A percentile compares a stretch with the other conserved stretches of the same genome.
Conservation (phyloP, 2,113 vertebrate genomes). For the Rhipidura dahli region DNA sequence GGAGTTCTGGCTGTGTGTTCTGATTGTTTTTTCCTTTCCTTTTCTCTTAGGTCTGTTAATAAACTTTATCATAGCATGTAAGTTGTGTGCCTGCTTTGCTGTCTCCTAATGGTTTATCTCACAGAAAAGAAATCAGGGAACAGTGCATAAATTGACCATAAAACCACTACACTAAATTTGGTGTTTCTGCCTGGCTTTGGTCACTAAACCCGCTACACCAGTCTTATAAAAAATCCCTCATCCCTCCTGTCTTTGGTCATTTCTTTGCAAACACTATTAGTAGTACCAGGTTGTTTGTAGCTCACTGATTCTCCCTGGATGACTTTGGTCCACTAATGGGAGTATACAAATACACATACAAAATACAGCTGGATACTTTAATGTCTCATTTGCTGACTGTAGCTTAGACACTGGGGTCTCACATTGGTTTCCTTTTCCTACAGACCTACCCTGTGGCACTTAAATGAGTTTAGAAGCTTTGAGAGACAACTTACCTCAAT, state of each 20-base stretch:
- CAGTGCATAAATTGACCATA: no score
- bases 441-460: not conserved
- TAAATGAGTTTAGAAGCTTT: not conserved
- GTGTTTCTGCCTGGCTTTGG: no score
- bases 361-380: not conserved
- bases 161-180: no score
- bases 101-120: no score
- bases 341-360: not conserved
- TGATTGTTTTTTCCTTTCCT: no score
- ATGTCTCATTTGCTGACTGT: not conserved
- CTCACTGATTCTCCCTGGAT: not conserved
- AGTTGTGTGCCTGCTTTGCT: no score
- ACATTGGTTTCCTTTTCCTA: slow-evolving; percentile 7
- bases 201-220: no score
- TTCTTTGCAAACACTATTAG: not conserved
- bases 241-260: not conserved
- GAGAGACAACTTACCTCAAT: not conserved
- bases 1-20: no score
- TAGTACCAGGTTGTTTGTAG: not conserved
- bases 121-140: no score
- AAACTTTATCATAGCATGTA: no score
- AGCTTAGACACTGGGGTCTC: not conserved
- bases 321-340: not conserved
- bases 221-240: not conserved
- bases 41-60: no score